Evolutionary conservation across 2,113 vertebrate genomes (phyloP).

Genomic region (Atractosteus spatula): DNA sequence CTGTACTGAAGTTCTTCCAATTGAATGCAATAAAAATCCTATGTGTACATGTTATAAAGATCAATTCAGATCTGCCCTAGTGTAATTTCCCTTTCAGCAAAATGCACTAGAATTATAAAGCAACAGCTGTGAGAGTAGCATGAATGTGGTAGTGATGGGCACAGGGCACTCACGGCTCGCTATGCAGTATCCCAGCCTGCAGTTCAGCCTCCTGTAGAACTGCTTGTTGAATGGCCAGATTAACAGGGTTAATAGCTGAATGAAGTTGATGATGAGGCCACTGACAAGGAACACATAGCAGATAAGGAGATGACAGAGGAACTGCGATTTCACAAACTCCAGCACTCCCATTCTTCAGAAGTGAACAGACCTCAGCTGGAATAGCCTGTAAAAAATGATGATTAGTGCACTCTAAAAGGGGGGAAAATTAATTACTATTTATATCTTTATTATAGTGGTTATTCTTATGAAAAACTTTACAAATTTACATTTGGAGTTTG

Average conservation of each 20-base stretch:
- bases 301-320: conserved; percentile 85
- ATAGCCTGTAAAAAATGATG: conserved; percentile 16
- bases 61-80: too few species aligned
- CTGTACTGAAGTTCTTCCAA: too few species aligned
- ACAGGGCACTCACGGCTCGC: conserved; percentile 81
- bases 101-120: neutral
- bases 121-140: neutral
- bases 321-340: conserved; percentile 85
- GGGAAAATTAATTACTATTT: neutral
- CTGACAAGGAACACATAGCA: conserved; percentile 90
- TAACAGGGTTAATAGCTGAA: conserved; percentile 82
- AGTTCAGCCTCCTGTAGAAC: conserved; percentile 86
- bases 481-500: neutral
- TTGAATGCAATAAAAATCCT: too few species aligned
- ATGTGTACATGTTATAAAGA: too few species aligned
- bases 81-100: too few species aligned
- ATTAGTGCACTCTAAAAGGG: neutral
- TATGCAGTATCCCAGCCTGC: conserved; percentile 85
- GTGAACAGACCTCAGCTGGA: neutral
- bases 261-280: conserved; percentile 83
- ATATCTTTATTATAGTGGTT: too few species aligned
- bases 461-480: neutral
- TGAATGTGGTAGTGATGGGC: neutral
- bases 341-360: conserved; percentile 73
- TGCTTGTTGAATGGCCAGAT: conserved; percentile 87